Evolutionary conservation across 2,113 vertebrate species (phyloP).

Genomic region (Seriola aureovittata): DNA sequence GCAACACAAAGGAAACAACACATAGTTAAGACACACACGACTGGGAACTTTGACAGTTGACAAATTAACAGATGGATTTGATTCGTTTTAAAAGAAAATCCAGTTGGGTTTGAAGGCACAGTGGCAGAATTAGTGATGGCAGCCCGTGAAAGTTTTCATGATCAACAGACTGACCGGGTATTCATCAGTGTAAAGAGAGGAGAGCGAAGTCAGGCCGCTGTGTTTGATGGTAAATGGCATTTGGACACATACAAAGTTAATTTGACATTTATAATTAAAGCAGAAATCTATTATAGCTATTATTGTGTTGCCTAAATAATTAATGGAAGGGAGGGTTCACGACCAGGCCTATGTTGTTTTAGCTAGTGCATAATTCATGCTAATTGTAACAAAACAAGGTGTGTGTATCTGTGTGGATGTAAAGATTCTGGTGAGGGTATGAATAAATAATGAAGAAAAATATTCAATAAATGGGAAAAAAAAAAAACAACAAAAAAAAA

Average conservation of each 20-base stretch:
- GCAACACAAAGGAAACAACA: constrained; percentile 9
- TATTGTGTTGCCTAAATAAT: constrained; percentile 42
- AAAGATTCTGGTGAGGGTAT: neutral
- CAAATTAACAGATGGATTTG: constrained; percentile 51
- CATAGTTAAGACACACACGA: constrained; percentile 40
- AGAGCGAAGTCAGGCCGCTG: no score
- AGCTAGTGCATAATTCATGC: constrained; percentile 50
- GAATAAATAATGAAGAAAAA: constrained; percentile 43
- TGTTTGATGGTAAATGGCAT: neutral
- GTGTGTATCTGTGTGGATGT: constrained; percentile 5
- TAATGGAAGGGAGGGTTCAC: constrained; percentile 42
- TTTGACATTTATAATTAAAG: constrained; percentile 14
- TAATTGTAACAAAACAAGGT: constrained; percentile 26
- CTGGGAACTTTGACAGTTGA: constrained; percentile 35
- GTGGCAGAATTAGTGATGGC: neutral
- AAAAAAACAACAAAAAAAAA: neutral
- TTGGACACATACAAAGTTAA: neutral
- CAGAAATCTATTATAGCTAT: neutral
- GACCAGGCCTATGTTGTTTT: constrained; percentile 31
- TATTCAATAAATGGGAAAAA: neutral
- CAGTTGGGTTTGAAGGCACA: constrained; percentile 23
- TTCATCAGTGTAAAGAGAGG: neutral
- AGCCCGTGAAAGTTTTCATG: constrained; percentile 10
- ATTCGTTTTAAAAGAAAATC: constrained; percentile 29
- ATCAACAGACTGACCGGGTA: constrained; percentile 26